These are phyloP conservation scores for Ceyx cyanopectus DNA, from an alignment of 2,113 vertebrate genomes.

Conservation along the genomic window DNA sequence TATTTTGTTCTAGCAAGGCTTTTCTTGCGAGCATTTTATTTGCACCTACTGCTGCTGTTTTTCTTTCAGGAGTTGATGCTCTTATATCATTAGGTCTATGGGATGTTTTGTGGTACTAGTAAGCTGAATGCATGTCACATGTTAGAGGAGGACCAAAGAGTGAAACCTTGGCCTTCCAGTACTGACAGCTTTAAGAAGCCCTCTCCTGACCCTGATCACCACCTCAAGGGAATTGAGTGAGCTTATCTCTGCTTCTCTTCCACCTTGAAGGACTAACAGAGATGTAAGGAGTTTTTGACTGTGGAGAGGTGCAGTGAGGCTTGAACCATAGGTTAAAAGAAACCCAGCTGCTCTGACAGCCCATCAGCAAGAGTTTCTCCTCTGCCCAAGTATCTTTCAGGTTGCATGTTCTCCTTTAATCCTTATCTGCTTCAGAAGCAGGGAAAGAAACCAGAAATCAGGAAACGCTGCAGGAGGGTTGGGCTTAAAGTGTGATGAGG, in stretches of 20 bases:
- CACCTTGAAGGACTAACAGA: neutral
- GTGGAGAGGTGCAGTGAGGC: neutral
- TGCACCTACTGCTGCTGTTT: neutral
- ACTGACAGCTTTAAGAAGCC: neutral
- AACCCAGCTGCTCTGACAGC: neutral
- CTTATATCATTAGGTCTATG: neutral
- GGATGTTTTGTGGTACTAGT: neutral
- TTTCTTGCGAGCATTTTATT: neutral
- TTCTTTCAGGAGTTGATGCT: neutral
- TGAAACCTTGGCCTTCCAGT: neutral
- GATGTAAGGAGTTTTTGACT: neutral
- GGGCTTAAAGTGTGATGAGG: neutral
- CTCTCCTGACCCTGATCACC: neutral
- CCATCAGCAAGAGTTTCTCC: neutral
- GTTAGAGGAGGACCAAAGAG: neutral
- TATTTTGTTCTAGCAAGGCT: neutral
- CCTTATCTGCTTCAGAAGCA: neutral
- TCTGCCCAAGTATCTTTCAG: neutral
- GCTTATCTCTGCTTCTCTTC: neutral
- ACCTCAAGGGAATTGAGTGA: neutral
- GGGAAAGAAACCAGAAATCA: neutral
- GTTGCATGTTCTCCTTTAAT: neutral
- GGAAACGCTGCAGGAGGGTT: neutral
- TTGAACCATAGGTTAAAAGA: neutral
- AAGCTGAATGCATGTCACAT: neutral